Base-by-base conservation (phyloP, 92 coral and sea anemone genomes). In the Palythoa grandiflora region DNA sequence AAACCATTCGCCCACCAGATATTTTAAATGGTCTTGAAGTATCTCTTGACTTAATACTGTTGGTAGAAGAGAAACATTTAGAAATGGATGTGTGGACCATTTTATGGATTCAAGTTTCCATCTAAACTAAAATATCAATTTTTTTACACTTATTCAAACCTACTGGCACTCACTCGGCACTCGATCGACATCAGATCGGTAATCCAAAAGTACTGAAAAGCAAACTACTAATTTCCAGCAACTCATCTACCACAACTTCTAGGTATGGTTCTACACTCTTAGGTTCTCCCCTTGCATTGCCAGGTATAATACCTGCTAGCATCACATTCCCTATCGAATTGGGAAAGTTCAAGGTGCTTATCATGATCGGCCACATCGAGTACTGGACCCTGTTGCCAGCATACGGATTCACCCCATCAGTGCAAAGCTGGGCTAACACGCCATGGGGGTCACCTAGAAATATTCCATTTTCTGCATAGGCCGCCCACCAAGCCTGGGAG, bases 321-420 rank as follows among this genome's bases (percentile, higher is more conserved):
- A 88, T 88, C 6, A 91, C 61, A 53, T 84, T 88, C 40, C 51
- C 71, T 38, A 76, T 83, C 44, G 13, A 53, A 74, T 91, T 83
- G 38, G 91, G 93, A 48, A 84, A 84, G 78, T 91, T 91, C 4
- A 88, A 71, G 44, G 78, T 83, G 38, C 86, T 91, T 36, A 88
- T 20, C 87, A 85, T 91, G 12, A 77, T n/a, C 14, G 91, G 93
- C 93, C 91, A 91, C 93, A 91, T 91, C 16, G 93, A 76, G 71
- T 91, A 88, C 35, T 51, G 36, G 1, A 87, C 75, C 75, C 81
- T 87, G 90, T 87, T 87, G 15, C 5, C 75, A 21, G 84, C 66
- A 57, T 63, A 89, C 0, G 89, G 88, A 54, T 89, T 77, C 15
- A 84, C 92, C 1, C 89, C 89, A 84, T 84, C 89, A 52, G 88